phyloP scores from a whole-genome alignment of 2,888 invertebrate genomes.

The Agrotis exclamationis region DNA sequence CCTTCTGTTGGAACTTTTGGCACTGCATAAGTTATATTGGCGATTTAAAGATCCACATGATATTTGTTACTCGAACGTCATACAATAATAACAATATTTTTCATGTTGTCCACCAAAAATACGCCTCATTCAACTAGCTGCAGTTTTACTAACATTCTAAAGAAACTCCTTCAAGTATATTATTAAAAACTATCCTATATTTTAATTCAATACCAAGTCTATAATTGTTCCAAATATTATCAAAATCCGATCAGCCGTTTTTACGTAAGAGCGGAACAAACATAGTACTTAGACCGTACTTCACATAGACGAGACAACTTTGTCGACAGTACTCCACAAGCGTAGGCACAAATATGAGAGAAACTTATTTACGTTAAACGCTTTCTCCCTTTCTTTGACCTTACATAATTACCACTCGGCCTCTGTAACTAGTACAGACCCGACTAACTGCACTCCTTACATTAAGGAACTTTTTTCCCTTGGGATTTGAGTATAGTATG shows the following conservation, averaged over 20 bases:
- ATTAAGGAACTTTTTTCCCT: conserved; percentile 66
- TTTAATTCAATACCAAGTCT: not conserved
- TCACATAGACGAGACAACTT: conserved; percentile 6
- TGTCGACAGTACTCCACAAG: not conserved
- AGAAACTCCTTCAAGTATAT: not conserved
- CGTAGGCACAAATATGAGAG: conserved; percentile 36
- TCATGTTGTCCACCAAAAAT: not conserved
- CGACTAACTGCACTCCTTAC: conserved; percentile 59
- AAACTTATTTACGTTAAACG: conserved; percentile 57
- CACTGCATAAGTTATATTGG: not conserved
- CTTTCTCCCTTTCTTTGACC: conserved; percentile 53
- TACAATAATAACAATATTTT: not conserved
- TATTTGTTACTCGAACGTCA: too few species aligned
- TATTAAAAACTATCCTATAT: not conserved
- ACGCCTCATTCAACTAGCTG: not conserved
- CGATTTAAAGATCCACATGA: not conserved
- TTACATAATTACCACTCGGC: conserved; percentile 59
- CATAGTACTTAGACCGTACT: not conserved
- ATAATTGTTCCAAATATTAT: not conserved
- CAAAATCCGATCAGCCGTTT: conserved; percentile 3
- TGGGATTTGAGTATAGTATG: conserved; percentile 26
- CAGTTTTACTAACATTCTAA: not conserved
- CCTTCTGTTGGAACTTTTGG: not conserved
- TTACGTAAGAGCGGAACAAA: not conserved
- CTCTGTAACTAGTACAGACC: conserved; percentile 57